Base-by-base conservation (phyloP, 1,140 invertebrate species). In the Pinna nobilis region DNA sequence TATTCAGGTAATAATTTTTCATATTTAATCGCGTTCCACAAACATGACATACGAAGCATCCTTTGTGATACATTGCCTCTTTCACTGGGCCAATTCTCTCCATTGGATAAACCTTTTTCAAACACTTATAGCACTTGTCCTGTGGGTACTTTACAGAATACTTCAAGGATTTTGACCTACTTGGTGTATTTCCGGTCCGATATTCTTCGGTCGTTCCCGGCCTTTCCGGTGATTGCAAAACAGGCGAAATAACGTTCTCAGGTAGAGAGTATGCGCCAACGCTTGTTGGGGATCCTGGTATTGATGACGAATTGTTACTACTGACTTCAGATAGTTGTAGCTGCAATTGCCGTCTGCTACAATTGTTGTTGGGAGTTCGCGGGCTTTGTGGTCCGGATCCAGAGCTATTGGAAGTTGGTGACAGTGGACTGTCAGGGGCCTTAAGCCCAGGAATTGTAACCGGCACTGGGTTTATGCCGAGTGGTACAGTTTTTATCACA, bases 71-170 rank as follows among this genome's bases (percentile, higher is more conserved):
- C 15, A 81, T 74, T 25, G 75, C 79, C 3, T 72, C 76, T 64
- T 74, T 76, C 1, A 81, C 70, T n/a, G 79, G 79, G 1, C 79
- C 79, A 3, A 74, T 63, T 41, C 71, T 78, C 57, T 81, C 79
- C 63, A 81, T 74, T 5, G 73, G 74, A 32, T 81, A 81, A 2
- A 81, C 73, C 53, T 81, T 81, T 57, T 81, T 78, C 76, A 78
- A 74, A 51, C 79, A 81, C 7, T 60, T 70, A 50, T 78, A 78
- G 44, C 79, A 81, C 39, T 78, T 73, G 37, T 81, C 76, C 59
- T 81, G 76, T 15, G 76, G 79, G 37, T 71, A 81, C 61, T 64
- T 72, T 0, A 73, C 69, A 49, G 76, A 65, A 23, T 47, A 74
- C 73, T 74, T 76, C 28, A 67, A 65, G 18, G 39, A 77, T 32